Base-by-base conservation (phyloP, 2,888 invertebrate species). In the Alentia gelatinosa region DNA sequence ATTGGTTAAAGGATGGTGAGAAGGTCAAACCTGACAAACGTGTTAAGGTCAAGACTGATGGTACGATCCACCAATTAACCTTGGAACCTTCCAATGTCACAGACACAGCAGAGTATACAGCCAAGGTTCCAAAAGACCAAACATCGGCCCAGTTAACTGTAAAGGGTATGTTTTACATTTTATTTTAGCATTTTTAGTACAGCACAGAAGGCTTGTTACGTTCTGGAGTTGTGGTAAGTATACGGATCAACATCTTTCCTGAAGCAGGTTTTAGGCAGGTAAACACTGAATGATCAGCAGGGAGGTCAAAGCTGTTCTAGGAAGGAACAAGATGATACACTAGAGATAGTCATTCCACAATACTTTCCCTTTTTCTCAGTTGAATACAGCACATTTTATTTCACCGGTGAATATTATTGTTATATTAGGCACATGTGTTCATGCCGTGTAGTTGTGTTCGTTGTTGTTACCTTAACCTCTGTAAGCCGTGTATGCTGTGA, bases 1-100 rank as follows among this genome's bases (percentile, higher is more conserved):
- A 95, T 33, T 96, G 97, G 97, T 94, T 92, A 92, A 92, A 94
- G 90, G 94, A 95, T 90, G 95, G 94, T 63, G 93, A 94, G 74
- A 93, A 93, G 47, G 93, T 95, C n/a, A 50, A 42, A 33, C 91
- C 91, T 26, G 92, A 92, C 86, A 93, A 93, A 23, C 94, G 94
- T 92, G 93, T 93, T 90, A 89, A 90, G 37, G 92, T 95, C 68
- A 92, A 91, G 23, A 91, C 91, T 39, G 94, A 94, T 26, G 94
- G 94, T 26, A 91, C 91, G 89, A 92, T 94, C 86, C 94, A 94
- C 90, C 93, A 93, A 89, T 92, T 95, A 42, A 93, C 92, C 37
- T 93, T 95, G 37, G 83, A 91, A 83, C 92, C 94, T 90, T 89
- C 94, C 86, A 92, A 92, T 33, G 83, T 93, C 37, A 92, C 92